Evolutionary conservation across 2,113 vertebrate species (phyloP).

Genomic region (Oriolus oriolus): DNA sequence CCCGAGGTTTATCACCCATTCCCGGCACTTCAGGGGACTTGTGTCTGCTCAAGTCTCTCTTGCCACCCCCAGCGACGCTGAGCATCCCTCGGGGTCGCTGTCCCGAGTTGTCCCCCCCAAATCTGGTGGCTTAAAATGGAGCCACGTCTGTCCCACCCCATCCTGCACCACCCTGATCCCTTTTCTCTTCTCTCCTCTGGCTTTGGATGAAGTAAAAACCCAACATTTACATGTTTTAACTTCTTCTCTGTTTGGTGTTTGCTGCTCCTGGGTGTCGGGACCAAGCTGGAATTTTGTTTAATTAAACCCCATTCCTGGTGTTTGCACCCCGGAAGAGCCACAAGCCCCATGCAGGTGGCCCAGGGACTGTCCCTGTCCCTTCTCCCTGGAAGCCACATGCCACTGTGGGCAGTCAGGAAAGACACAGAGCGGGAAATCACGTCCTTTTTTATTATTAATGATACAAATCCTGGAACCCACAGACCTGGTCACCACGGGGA

Average conservation of each 20-base stretch:
- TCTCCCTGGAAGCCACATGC: neutral
- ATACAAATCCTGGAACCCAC: neutral
- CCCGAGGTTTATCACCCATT: accelerated
- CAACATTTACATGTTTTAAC: accelerated
- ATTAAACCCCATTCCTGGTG: accelerated
- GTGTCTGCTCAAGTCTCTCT: neutral
- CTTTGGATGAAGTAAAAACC: neutral
- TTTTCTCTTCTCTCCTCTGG: accelerated
- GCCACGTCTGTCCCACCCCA: accelerated
- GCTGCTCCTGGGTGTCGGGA: accelerated
- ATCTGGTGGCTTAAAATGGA: accelerated
- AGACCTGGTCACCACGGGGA: too few species aligned
- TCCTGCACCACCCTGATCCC: accelerated
- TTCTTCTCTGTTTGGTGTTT: neutral
- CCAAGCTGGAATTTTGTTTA: neutral
- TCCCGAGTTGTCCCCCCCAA: accelerated
- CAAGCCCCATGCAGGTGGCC: accelerated
- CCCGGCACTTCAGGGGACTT: neutral
- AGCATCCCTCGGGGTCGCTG: accelerated
- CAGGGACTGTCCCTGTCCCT: neutral
- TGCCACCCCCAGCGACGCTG: neutral
- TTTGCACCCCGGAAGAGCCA: neutral
- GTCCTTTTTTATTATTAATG: accelerated
- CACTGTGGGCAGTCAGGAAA: neutral
- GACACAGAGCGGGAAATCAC: accelerated